phyloP scores from a whole-genome alignment of 2,113 vertebrate genomes.

The Crotalus tigris region DNA sequence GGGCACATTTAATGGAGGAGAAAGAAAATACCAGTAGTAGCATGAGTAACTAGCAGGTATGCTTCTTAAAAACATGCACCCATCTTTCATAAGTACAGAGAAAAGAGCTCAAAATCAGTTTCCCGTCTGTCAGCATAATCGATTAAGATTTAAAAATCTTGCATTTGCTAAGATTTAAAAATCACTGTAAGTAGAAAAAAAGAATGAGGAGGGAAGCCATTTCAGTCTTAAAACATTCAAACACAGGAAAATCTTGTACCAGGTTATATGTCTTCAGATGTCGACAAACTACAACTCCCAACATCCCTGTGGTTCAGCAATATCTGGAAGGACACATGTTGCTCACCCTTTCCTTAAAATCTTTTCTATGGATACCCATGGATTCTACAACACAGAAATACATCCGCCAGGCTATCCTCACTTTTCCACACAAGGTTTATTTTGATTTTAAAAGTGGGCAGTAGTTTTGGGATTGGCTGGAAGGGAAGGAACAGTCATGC shows the following conservation, averaged over 20 bases:
- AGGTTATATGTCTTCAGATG: neutral
- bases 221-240: neutral
- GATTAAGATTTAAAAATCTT: neutral
- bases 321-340: neutral
- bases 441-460: neutral
- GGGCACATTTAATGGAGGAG: constrained; percentile 52
- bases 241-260: neutral
- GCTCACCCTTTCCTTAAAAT: neutral
- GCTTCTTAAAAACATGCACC: constrained; percentile 11
- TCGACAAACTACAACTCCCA: neutral
- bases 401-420: neutral
- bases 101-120: neutral
- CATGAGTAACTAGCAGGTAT: constrained; percentile 17
- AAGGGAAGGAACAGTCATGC: neutral
- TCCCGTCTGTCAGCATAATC: neutral
- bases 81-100: neutral
- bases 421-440: neutral
- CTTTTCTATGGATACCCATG: neutral
- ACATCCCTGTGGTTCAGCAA: neutral
- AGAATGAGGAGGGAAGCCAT: too few relatives aligned
- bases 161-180: neutral
- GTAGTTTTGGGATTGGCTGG: neutral
- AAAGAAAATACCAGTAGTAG: constrained; percentile 40
- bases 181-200: neutral
- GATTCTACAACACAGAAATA: neutral